phyloP scores from a whole-genome alignment of 2,797 vertebrate genomes.

The Graptemys geographica region DNA sequence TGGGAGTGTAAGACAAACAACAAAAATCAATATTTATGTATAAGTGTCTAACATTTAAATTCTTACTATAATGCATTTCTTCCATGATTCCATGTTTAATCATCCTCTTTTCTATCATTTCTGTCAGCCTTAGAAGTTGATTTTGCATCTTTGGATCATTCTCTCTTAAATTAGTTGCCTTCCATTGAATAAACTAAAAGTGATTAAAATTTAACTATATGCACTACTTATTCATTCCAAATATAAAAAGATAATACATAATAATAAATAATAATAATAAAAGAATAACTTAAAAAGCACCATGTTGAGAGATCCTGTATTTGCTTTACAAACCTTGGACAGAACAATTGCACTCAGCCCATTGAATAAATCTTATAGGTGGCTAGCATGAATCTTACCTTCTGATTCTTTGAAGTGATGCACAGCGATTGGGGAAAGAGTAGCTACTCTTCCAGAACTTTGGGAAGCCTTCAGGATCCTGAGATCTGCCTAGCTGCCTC shows the following conservation, averaged over 20 bases:
- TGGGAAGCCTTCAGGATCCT: constrained; percentile 68
- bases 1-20: not conserved
- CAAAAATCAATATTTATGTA: not conserved
- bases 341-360: not conserved
- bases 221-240: constrained; percentile 18
- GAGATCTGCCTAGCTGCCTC: constrained; percentile 76
- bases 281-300: constrained; percentile 18
- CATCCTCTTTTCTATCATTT: constrained; percentile 42
- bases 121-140: not conserved
- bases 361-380: not conserved
- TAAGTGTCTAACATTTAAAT: constrained; percentile 43
- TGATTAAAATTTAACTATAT: constrained; percentile 31
- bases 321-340: constrained; percentile 10
- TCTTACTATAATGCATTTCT: constrained; percentile 21
- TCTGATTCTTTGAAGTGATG: constrained; percentile 17
- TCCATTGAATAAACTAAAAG: constrained; percentile 16
- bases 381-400: constrained; percentile 77
- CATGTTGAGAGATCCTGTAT: not conserved
- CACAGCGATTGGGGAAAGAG: constrained; percentile 52
- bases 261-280: not conserved
- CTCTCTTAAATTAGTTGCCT: not conserved
- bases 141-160: not conserved
- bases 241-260: not conserved
- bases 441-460: constrained; percentile 56
- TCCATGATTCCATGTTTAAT: constrained; percentile 14